Evolutionary conservation across 2,888 invertebrate species (phyloP).

Genomic region (Salticus scenicus): DNA sequence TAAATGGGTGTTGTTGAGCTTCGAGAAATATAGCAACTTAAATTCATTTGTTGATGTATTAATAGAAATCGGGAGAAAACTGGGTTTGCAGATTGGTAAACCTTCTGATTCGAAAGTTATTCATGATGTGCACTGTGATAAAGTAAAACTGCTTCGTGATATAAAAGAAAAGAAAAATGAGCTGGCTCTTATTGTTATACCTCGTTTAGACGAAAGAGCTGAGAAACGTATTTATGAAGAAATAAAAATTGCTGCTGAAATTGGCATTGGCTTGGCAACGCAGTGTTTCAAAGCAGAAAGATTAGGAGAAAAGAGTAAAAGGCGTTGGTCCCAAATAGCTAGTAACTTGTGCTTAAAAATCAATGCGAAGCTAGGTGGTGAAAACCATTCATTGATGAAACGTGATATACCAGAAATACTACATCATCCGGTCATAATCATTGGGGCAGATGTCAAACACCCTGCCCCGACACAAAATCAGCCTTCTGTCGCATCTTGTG

Average conservation of each 20-base stretch:
- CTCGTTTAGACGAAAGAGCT: constrained; percentile 4
- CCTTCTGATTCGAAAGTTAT: not conserved
- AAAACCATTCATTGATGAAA: constrained; percentile 72
- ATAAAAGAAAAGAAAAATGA: not conserved
- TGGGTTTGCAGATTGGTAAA: not conserved
- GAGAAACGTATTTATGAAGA: constrained; percentile 42
- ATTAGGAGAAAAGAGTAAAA: not conserved
- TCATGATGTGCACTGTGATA: too few species aligned
- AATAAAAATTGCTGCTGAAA: constrained; percentile 73
- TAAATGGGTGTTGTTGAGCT: constrained; percentile 36
- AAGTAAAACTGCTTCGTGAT: too few species aligned
- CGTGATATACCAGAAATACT: constrained; percentile 74
- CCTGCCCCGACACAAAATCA: constrained; percentile 83
- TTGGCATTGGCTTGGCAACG: constrained; percentile 77
- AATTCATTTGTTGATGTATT: not conserved
- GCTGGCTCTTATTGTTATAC: constrained; percentile 33
- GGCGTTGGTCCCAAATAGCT: not conserved
- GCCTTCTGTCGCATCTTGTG: constrained; percentile 82
- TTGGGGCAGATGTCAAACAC: constrained; percentile 95
- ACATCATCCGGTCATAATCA: constrained; percentile 80
- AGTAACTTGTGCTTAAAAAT: constrained; percentile 74
- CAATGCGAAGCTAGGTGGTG: constrained; percentile 75
- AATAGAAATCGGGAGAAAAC: not conserved
- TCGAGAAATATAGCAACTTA: not conserved
- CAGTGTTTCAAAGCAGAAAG: constrained; percentile 76